A percentile compares a stretch with the other conserved stretches of the same genome.
phyloP scores from a whole-genome alignment of 2,797 vertebrate genomes.

The Ctenopoma kingsleyae region DNA sequence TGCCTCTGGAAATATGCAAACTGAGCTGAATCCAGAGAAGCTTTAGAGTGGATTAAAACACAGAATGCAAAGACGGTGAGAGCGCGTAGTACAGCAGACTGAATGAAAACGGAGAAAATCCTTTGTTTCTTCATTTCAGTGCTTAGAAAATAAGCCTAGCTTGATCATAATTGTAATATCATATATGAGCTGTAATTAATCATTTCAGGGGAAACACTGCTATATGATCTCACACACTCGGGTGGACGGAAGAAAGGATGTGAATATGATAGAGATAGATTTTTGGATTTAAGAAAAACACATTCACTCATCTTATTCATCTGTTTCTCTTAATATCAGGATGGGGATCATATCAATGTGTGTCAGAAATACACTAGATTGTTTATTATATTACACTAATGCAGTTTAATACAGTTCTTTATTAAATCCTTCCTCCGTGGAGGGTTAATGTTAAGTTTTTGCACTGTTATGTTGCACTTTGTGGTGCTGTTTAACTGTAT shows the following conservation, averaged over 20 bases:
- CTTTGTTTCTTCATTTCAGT: conserved; percentile 32
- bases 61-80: conserved; percentile 41
- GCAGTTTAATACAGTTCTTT: neutral
- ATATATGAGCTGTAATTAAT: conserved; percentile 49
- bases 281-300: too few species aligned
- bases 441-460: neutral
- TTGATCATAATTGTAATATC: conserved; percentile 35
- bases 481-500: neutral
- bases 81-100: conserved; percentile 7
- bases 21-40: conserved; percentile 37
- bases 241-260: neutral
- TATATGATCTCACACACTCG: neutral
- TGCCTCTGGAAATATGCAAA: conserved; percentile 72
- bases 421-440: neutral
- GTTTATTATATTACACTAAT: neutral
- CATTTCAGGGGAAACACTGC: conserved; percentile 15
- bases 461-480: neutral
- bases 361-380: neutral
- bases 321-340: neutral
- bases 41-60: conserved; percentile 60
- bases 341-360: neutral
- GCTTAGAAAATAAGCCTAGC: conserved; percentile 38
- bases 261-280: neutral
- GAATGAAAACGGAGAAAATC: conserved; percentile 7
- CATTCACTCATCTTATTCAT: neutral